Evolutionary conservation across 2,113 vertebrate species (phyloP).

Genomic region (Rhizomys pruinosus): DNA sequence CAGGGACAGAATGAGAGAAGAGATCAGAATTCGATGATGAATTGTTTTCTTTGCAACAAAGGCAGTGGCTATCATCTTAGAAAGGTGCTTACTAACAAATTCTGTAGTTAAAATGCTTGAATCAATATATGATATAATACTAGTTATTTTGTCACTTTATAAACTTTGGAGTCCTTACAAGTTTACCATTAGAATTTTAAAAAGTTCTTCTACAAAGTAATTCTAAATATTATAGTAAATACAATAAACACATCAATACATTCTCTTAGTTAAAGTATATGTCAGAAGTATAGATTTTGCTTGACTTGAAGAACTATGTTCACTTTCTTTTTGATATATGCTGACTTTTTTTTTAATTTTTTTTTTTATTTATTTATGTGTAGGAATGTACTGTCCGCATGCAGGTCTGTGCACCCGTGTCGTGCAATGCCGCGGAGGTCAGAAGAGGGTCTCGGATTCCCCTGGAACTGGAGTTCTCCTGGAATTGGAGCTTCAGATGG

Average conservation of each 20-base stretch:
- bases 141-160: not conserved
- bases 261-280: not conserved
- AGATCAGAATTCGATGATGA: not conserved
- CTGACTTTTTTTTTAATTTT: no score
- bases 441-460: no score
- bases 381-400: no score
- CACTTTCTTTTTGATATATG: not conserved
- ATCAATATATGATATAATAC: not conserved
- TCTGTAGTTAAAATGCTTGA: not conserved
- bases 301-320: not conserved
- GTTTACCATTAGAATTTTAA: not conserved
- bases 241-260: not conserved
- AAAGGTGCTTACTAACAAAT: not conserved
- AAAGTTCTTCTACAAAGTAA: slow-evolving; percentile 14
- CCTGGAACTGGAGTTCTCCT: no score
- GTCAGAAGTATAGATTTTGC: not conserved
- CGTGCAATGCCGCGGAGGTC: no score
- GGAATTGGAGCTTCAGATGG: no score
- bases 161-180: not conserved
- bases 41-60: not conserved
- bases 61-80: not conserved
- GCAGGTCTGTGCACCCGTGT: no score
- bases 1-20: not conserved
- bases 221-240: not conserved
- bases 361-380: no score